phyloP scores from a whole-genome alignment of 2,888 invertebrate species.

The Gonocerus acuteangulatus region DNA sequence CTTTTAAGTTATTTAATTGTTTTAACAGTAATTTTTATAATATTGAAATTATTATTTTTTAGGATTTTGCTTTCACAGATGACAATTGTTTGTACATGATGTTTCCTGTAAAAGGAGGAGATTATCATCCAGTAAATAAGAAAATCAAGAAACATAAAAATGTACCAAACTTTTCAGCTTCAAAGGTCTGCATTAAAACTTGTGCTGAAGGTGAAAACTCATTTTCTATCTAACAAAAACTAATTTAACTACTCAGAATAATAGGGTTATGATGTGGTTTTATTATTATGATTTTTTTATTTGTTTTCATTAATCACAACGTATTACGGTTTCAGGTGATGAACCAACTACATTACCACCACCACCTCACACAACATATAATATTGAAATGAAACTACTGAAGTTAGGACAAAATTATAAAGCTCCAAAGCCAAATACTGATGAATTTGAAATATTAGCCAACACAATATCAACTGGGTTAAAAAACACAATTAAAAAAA shows the following conservation, averaged over 20 bases:
- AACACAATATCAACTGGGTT: slow-evolving; percentile 58
- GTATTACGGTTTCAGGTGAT: slow-evolving; percentile 45
- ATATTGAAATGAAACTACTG: slow-evolving; percentile 63
- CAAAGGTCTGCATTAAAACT: slow-evolving; percentile 72
- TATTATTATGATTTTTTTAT: too few species aligned
- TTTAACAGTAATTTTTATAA: too few species aligned
- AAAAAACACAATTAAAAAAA: slow-evolving; percentile 52
- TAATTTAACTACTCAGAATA: too few species aligned
- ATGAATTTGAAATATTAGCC: slow-evolving; percentile 64
- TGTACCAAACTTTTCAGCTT: slow-evolving; percentile 63
- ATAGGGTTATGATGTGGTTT: too few species aligned
- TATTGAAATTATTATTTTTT: slow-evolving; percentile 37
- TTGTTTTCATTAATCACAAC: too few species aligned
- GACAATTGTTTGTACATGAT: slow-evolving; percentile 76
- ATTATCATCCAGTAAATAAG: slow-evolving; percentile 74
- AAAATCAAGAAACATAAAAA: slow-evolving; percentile 72
- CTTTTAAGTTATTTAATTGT: too few species aligned
- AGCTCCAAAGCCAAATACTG: slow-evolving; percentile 62
- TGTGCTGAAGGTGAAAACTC: slow-evolving; percentile 70
- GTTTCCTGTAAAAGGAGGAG: slow-evolving; percentile 78
- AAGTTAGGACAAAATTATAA: slow-evolving; percentile 70
- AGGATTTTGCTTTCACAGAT: slow-evolving; percentile 76
- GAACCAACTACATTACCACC: slow-evolving; percentile 36
- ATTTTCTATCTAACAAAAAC: slow-evolving; percentile 21
- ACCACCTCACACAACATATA: slow-evolving; percentile 57